These are phyloP conservation scores for Tetragnatha montana DNA, from an alignment of 2,888 invertebrate genomes.

Conservation along the genomic window DNA sequence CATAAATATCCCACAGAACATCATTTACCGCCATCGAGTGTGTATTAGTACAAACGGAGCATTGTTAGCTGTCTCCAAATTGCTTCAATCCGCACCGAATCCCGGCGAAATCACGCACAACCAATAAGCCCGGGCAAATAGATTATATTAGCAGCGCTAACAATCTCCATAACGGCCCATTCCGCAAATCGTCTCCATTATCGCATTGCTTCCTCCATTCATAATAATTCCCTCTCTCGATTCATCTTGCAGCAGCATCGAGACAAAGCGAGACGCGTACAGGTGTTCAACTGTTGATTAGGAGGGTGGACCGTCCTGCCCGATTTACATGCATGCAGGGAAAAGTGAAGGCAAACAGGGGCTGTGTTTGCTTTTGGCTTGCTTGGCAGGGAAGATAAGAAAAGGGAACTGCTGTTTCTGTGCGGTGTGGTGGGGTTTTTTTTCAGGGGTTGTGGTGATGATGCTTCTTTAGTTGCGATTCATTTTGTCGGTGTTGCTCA, in stretches of 20 bases:
- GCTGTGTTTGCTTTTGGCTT: constrained; percentile 66
- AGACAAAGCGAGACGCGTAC: constrained; percentile 13
- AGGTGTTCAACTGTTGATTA: constrained; percentile 70
- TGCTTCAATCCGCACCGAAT: no score
- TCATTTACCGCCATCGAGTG: no score
- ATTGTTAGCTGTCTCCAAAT: no score
- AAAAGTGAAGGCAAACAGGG: constrained; percentile 61
- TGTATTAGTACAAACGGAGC: no score
- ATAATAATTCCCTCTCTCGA: constrained; percentile 3
- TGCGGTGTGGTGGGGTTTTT: constrained; percentile 5
- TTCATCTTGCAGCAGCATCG: constrained; percentile 29
- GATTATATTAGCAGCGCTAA: not conserved
- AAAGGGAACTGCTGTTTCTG: constrained; percentile 9
- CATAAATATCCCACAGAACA: no score
- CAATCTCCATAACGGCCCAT: not conserved
- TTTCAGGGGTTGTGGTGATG: not conserved
- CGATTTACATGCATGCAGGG: not conserved
- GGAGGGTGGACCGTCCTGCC: constrained; percentile 20
- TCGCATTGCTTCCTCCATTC: not conserved
- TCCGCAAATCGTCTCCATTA: not conserved
- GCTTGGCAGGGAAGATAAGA: constrained; percentile 63
- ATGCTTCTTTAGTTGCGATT: not conserved
- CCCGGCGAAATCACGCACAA: no score
- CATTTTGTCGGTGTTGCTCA: constrained; percentile 4
- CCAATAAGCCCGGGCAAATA: no score